Base-by-base conservation (phyloP, 1,140 invertebrate species). In the Schlechtendalia chinensis region DNA sequence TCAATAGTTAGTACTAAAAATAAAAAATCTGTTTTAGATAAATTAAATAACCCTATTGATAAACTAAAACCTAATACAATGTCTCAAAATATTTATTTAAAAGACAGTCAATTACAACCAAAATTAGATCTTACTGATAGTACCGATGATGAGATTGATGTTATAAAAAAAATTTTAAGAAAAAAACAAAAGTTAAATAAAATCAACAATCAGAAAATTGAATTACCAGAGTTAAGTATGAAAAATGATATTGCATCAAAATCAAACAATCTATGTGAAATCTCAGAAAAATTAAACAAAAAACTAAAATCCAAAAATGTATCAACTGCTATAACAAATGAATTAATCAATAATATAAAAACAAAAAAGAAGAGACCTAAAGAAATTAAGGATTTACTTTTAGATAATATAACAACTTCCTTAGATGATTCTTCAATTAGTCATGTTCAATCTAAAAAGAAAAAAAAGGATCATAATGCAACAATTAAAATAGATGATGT, bases 261-360 rank as follows among this genome's bases (percentile, higher is more conserved):
- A 53, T 27, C 14, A 71, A 29, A 29, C 2, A 53, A 27, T 14
- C 19, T 24, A 17, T 50, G 17, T 4, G 8, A 50, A 16, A 27
- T 54, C 8, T 10, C 22, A 69, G 27, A 72, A 72, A 19, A 72
- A 32, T 29, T 29, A 17, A 2, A 53, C 17, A 53, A 1, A 1
- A 71, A 27, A 27, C 22, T 27, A 11, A 71, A 71, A 71, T 71
- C 24, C 17, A 14, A 5, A 19, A 53, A 71, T 1, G 0, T 19
- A 29, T 53, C 22, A 71, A 71, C 32, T 39, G 3, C 32, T 39
- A 8, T 53, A 12, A 32, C 17, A 29, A 0, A 54, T 72, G 50
- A 72, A 72, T 12, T 29, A 32, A 72, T 54, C 2, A 54, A 12
- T 53, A 50, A 32, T 29, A n/a, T 29, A 29, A 72, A 72, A 71